Conservation (phyloP, 2,797 vertebrate genomes). For the Serranus cabrilla region DNA sequence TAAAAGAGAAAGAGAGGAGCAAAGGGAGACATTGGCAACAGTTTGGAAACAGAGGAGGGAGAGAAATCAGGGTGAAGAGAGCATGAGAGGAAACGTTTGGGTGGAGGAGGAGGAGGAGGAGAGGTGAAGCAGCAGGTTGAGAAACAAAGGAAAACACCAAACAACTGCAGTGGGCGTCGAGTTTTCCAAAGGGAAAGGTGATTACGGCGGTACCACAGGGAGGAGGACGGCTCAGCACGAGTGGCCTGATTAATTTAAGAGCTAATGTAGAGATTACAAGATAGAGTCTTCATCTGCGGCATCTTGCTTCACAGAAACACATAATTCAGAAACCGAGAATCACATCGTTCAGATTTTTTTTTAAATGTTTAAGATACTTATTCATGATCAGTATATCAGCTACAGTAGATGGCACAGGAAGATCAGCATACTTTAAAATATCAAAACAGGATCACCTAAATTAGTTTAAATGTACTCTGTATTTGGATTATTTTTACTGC, state of each 20-base stretch:
- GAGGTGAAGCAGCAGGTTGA: constrained; percentile 37
- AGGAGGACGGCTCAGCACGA: constrained; percentile 45
- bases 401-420: too few relatives aligned
- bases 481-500: too few relatives aligned
- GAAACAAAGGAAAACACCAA: constrained; percentile 59
- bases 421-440: too few relatives aligned
- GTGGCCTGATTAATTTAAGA: constrained; percentile 64
- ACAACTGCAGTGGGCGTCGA: constrained; percentile 44
- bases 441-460: too few relatives aligned
- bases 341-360: too few relatives aligned
- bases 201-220: constrained; percentile 28
- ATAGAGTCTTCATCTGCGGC: constrained; percentile 40
- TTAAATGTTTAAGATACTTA: too few relatives aligned
- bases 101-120: constrained; percentile 31
- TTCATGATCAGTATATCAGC: too few relatives aligned
- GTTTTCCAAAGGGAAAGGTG: constrained; percentile 58
- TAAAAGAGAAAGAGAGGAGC: constrained; percentile 2
- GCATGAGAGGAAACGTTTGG: constrained; percentile 32
- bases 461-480: too few relatives aligned
- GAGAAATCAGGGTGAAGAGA: constrained; percentile 28
- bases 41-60: constrained; percentile 7
- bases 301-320: constrained; percentile 5
- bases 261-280: constrained; percentile 35
- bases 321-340: constrained; percentile 9
- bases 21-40: background rate